phyloP scores from a whole-genome alignment of 2,888 invertebrate genomes.

The Thecophora atra region DNA sequence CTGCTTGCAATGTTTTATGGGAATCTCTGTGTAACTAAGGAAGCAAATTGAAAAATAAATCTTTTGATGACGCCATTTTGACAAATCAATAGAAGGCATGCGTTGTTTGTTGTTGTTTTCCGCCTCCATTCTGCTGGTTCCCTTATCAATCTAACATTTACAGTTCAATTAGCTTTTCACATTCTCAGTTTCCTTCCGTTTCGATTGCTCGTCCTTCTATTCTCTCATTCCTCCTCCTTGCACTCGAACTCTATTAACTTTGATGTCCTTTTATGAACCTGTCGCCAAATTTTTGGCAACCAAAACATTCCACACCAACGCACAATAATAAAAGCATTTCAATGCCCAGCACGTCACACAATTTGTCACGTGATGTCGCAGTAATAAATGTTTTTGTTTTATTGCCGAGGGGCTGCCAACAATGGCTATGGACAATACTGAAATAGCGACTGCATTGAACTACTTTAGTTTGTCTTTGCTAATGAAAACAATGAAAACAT shows the following conservation, averaged over 20 bases:
- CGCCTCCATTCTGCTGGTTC: not conserved
- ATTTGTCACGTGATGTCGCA: constrained; percentile 27
- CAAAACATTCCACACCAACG: not conserved
- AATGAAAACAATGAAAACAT: too few relatives aligned
- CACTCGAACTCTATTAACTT: constrained; percentile 10
- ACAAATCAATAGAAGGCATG: too few relatives aligned
- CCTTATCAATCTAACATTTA: not conserved
- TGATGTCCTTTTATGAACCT: constrained; percentile 3
- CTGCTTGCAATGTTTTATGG: too few relatives aligned
- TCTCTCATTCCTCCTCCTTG: not conserved
- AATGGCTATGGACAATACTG: too few relatives aligned
- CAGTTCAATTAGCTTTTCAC: not conserved
- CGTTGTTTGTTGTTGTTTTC: not conserved
- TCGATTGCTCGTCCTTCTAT: too few relatives aligned
- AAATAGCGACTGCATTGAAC: too few relatives aligned
- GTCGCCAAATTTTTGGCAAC: constrained; percentile 1
- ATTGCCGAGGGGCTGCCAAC: too few relatives aligned
- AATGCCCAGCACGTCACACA: constrained; percentile 14
- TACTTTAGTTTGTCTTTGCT: too few relatives aligned
- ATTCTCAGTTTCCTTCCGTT: not conserved
- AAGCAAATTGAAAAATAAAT: too few relatives aligned
- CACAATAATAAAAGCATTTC: constrained; percentile 8
- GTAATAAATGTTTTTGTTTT: constrained; percentile 13
- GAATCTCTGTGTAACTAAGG: too few relatives aligned
- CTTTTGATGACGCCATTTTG: too few relatives aligned